Evolutionary conservation across 2,113 vertebrate genomes (phyloP), one percentile per base, ranked within the genome.

Genomic region (Amblyornis subalaris): DNA sequence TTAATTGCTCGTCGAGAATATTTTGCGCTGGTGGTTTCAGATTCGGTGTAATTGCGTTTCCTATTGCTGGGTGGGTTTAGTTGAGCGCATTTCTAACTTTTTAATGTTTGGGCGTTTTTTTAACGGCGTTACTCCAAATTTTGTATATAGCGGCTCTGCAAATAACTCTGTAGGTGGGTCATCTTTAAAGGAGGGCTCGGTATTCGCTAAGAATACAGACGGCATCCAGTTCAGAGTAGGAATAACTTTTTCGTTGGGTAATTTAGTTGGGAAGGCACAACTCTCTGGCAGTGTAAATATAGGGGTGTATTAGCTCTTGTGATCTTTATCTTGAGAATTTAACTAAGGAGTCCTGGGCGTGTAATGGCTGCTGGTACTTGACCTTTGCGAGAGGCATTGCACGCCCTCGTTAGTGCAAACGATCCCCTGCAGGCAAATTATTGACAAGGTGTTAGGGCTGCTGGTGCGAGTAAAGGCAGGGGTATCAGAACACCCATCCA

Each of bases 361-460:
- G 33, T 38, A 10, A 6, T 6, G 26, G 33, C 21, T 44, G 0
- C 22, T 10, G 3, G 2, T 12, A 7, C 28, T 19, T 14, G 15
- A 47, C 12, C 45, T 44, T 29, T 5, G 38, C 4, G 7, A 20
- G 23, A 2, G 36, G n/a, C 8, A 1, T 23, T 58, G 2, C 10
- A 4, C 12, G 0, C 48, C 33, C 4, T 20, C 5, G 0, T 51
- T 57, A 6, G 3, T 13, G 55, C 20, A 2, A 14, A 3, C 3
- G 19, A 9, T 8, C 25, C 2, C 16, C 19, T 45, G 36, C 58
- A 4, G 48, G 4, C n/a, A 10, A 9, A 1, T 42, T 35, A 26
- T 2, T 9, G 16, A 6, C 8, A 1, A 10, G 31, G 29, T 1
- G 1, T 25, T n/a, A 2, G 17, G 12, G 4, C 16, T 20, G 1